A percentile compares a stretch with the other conserved stretches of the same genome.
These are phyloP conservation scores for Pristionchus mayeri DNA, from an alignment of 2,888 invertebrate species.

Conservation along the genomic window DNA sequence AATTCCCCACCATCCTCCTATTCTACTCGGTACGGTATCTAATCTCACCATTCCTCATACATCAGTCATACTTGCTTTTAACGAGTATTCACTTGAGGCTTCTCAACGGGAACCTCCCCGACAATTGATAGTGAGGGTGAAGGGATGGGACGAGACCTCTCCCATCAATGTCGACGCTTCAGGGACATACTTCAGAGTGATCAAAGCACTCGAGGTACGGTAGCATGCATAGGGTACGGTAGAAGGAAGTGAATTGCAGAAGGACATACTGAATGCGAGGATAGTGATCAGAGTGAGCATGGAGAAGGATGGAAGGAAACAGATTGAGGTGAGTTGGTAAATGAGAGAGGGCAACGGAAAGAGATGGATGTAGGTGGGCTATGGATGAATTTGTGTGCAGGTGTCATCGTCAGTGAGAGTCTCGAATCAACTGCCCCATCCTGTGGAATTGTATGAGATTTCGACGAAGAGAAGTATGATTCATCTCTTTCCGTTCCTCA, in stretches of 20 bases:
- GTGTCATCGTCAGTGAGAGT: slow-evolving; percentile 49
- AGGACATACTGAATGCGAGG: slow-evolving; percentile 80
- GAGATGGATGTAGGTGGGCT: not conserved
- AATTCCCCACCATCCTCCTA: slow-evolving; percentile 80
- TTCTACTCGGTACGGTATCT: slow-evolving; percentile 24
- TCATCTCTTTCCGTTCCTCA: not conserved
- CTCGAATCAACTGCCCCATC: slow-evolving; percentile 61
- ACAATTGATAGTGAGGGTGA: slow-evolving; percentile 89
- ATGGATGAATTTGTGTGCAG: not conserved
- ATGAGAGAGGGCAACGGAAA: not conserved
- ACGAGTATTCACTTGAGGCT: slow-evolving; percentile 56
- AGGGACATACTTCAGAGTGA: slow-evolving; percentile 87
- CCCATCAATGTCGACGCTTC: slow-evolving; percentile 96
- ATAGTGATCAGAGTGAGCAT: slow-evolving; percentile 92
- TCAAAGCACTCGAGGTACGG: slow-evolving; percentile 65
- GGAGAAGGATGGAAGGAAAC: slow-evolving; percentile 94
- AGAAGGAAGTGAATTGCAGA: not conserved
- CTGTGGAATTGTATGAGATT: slow-evolving; percentile 59
- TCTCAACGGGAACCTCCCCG: slow-evolving; percentile 68
- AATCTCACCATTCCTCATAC: not conserved
- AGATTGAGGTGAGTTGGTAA: slow-evolving; percentile 78
- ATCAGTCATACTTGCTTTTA: not conserved
- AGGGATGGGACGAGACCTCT: slow-evolving; percentile 89
- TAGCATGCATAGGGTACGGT: not conserved
- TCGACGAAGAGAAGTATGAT: slow-evolving; percentile 50